A percentile compares a stretch with the other conserved stretches of the same genome.
Conservation (phyloP, 2,113 vertebrate genomes). For the Pollimyrus isidori region DNA sequence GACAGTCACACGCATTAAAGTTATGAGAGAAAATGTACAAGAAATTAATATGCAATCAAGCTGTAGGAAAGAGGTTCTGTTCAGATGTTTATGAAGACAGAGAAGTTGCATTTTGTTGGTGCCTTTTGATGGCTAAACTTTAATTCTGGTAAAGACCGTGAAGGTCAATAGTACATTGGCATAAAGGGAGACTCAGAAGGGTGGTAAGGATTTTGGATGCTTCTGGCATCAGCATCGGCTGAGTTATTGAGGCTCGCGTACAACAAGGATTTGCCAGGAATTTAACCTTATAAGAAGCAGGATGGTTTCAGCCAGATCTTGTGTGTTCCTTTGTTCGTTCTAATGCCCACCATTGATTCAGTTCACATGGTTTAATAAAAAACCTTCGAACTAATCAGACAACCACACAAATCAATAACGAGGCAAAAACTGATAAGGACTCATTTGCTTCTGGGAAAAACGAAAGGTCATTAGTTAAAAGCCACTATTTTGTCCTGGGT, state of each 20-base stretch:
- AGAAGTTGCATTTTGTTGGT: not conserved
- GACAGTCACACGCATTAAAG: not conserved
- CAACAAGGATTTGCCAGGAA: not conserved
- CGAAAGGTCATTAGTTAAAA: constrained; percentile 8
- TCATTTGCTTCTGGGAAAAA: not conserved
- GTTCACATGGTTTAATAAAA: not conserved
- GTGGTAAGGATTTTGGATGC: not conserved
- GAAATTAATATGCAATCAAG: not conserved
- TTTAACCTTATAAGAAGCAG: not conserved
- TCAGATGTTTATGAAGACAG: not conserved
- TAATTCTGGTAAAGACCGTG: not conserved
- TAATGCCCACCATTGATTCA: not conserved
- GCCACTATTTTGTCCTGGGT: not conserved
- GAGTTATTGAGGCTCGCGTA: not conserved
- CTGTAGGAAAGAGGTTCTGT: not conserved
- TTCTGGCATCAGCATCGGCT: not conserved
- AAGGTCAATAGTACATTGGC: not conserved
- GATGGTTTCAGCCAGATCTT: not conserved
- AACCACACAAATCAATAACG: not conserved
- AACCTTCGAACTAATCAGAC: not conserved
- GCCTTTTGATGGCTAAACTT: not conserved
- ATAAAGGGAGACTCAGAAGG: not conserved
- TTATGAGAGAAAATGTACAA: not conserved
- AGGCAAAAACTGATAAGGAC: not conserved
- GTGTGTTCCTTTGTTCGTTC: not conserved